phyloP scores from a whole-genome alignment of 2,797 vertebrate species.

The Sphaeramia orbicularis region DNA sequence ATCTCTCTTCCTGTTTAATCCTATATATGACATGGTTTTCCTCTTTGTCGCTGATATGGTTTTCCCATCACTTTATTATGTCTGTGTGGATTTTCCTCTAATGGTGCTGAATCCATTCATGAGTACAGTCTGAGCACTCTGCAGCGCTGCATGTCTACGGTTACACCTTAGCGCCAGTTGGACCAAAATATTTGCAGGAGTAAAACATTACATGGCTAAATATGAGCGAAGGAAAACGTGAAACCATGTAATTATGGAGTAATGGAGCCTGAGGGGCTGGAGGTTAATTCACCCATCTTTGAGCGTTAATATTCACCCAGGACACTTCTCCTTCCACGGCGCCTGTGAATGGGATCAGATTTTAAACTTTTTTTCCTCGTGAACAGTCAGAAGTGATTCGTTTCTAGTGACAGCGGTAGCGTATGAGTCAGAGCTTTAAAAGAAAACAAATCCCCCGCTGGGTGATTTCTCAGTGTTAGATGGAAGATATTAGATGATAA shows the following conservation, averaged over 20 bases:
- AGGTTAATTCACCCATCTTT: conserved; percentile 60
- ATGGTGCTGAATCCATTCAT: conserved; percentile 15
- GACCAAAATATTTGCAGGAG: conserved; percentile 60
- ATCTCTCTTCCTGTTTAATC: neutral
- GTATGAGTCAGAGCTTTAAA: conserved; percentile 38
- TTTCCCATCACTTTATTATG: conserved; percentile 22
- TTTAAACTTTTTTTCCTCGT: conserved; percentile 16
- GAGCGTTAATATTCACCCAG: conserved; percentile 54
- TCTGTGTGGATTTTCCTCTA: conserved; percentile 33
- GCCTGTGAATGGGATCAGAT: conserved; percentile 39
- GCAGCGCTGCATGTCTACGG: conserved; percentile 45
- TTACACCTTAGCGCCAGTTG: conserved; percentile 61
- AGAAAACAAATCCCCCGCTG: conserved; percentile 35
- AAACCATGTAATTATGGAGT: conserved; percentile 76
- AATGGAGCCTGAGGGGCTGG: conserved; percentile 52
- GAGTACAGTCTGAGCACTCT: conserved; percentile 8
- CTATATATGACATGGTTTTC: conserved; percentile 22
- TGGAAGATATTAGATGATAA: conserved; percentile 37
- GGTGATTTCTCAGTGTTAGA: conserved; percentile 46
- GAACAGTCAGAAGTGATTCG: conserved; percentile 44
- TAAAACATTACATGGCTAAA: conserved; percentile 73
- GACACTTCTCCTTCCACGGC: conserved; percentile 23
- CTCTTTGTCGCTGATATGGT: conserved; percentile 10
- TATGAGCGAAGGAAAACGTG: conserved; percentile 69
- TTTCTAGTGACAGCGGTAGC: conserved; percentile 58